These are phyloP conservation scores for Dasysyrphus albostriatus DNA, from an alignment of 2,888 invertebrate species.

Conservation along the genomic window DNA sequence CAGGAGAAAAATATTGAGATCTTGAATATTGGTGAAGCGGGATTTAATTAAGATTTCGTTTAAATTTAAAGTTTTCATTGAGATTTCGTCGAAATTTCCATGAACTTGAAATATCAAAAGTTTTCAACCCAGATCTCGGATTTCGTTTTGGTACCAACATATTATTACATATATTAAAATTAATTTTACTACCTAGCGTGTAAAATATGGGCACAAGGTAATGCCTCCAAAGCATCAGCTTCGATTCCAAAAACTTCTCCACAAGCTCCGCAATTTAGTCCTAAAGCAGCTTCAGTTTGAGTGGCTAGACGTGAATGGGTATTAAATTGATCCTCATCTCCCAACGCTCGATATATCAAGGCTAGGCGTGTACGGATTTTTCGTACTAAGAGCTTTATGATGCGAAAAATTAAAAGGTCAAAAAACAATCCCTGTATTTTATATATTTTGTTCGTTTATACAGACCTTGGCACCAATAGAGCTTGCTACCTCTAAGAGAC, in stretches of 20 bases:
- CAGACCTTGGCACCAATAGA: slow-evolving; percentile 93
- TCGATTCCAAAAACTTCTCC: slow-evolving; percentile 90
- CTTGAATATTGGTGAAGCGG: too few species aligned
- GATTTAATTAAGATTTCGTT: too few species aligned
- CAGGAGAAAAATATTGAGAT: too few species aligned
- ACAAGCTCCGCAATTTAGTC: slow-evolving; percentile 92
- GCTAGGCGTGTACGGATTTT: slow-evolving; percentile 92
- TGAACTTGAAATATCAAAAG: too few species aligned
- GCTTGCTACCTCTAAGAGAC: slow-evolving; percentile 92
- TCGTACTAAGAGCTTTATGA: slow-evolving; percentile 88
- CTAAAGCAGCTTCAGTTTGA: slow-evolving; percentile 89
- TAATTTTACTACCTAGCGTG: slow-evolving; percentile 88
- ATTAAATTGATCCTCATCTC: slow-evolving; percentile 91
- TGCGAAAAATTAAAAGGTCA: not conserved
- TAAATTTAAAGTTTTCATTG: too few species aligned
- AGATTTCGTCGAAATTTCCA: too few species aligned
- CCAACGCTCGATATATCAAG: slow-evolving; percentile 91
- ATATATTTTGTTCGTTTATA: not conserved
- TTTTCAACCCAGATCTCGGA: too few species aligned
- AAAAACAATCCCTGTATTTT: not conserved
- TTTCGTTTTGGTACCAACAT: too few species aligned
- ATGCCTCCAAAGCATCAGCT: slow-evolving; percentile 90
- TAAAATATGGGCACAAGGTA: slow-evolving; percentile 94
- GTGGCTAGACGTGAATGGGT: slow-evolving; percentile 87
- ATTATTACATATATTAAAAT: too few species aligned